phyloP scores from a whole-genome alignment of 2,797 vertebrate species.

The Pteropus rufus region DNA sequence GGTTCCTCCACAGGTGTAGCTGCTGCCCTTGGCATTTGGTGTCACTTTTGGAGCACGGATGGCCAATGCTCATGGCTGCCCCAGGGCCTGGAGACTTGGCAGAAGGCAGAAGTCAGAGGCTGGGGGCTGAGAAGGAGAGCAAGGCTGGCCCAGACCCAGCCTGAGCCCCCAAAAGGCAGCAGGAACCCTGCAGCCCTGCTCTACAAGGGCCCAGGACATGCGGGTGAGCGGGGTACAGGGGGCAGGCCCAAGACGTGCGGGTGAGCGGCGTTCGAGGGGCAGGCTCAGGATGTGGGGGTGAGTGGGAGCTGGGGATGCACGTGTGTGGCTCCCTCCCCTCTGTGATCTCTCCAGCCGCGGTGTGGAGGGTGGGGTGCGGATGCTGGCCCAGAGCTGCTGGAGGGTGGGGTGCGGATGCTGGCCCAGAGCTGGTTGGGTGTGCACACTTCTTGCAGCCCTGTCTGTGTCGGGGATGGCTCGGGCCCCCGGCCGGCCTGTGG shows the following conservation, averaged over 20 bases:
- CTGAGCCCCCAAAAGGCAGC: neutral
- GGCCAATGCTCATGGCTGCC: accelerated
- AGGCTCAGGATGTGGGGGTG: accelerated
- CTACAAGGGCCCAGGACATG: accelerated
- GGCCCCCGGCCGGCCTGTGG: neutral
- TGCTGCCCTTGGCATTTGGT: accelerated
- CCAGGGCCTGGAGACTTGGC: neutral
- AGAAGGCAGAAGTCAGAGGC: neutral
- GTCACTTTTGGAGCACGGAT: accelerated
- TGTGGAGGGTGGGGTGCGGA: accelerated
- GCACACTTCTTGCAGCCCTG: accelerated
- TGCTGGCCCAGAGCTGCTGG: no score
- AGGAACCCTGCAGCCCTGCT: neutral
- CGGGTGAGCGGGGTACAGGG: neutral
- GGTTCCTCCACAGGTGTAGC: accelerated
- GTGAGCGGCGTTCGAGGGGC: accelerated
- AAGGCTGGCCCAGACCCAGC: accelerated
- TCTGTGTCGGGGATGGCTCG: neutral
- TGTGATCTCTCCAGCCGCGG: accelerated
- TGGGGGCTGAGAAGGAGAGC: neutral
- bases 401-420: no score
- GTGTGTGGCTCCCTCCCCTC: accelerated
- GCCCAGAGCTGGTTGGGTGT: no score
- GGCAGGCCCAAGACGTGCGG: accelerated
- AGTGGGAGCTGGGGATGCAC: accelerated